Conservation (phyloP, 2,113 vertebrate genomes). For the Fukomys damarensis region DNA sequence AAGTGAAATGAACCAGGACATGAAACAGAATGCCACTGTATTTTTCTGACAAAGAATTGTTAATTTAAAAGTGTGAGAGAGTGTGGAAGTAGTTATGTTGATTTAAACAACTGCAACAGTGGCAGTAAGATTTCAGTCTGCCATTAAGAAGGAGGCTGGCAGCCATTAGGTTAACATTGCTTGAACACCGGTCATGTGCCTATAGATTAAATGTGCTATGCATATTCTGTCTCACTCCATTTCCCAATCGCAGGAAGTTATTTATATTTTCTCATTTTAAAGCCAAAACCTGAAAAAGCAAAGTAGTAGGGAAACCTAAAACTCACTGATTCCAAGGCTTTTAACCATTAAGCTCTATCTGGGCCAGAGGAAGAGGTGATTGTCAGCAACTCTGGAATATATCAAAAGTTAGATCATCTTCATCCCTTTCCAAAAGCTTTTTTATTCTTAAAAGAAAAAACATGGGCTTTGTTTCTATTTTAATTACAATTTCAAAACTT, state of each 20-base stretch:
- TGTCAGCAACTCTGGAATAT: background rate
- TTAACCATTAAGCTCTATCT: background rate
- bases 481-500: background rate
- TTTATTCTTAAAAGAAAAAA: background rate
- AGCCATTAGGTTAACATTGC: background rate
- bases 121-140: background rate
- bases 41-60: constrained; percentile 5
- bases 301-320: background rate
- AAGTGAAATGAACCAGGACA: background rate
- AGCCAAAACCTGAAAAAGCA: background rate
- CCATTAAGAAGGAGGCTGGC: background rate
- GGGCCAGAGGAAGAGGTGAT: background rate
- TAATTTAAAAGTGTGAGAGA: background rate
- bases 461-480: background rate
- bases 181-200: background rate
- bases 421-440: background rate
- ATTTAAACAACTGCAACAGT: background rate
- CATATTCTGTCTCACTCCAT: background rate
- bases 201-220: background rate
- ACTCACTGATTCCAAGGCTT: background rate
- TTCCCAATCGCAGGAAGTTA: background rate
- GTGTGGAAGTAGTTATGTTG: background rate
- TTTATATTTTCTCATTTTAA: background rate
- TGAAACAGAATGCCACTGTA: background rate
- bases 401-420: background rate